phyloP scores from a whole-genome alignment of 2,888 invertebrate species.

The Apamea monoglypha region DNA sequence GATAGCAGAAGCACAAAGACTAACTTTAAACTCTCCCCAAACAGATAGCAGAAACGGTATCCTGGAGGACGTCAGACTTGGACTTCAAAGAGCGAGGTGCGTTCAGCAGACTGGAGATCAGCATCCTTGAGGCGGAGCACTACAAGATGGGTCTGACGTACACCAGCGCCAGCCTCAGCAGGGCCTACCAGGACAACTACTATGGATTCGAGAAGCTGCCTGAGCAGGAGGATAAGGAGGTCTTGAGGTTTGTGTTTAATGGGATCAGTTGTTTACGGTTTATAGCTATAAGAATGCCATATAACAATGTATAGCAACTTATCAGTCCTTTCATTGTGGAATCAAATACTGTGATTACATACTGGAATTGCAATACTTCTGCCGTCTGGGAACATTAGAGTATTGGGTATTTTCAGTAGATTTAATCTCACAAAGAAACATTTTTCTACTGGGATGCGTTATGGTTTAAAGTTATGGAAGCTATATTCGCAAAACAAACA shows the following conservation, averaged over 20 bases:
- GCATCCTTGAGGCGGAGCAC: constrained; percentile 81
- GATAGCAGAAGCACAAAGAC: constrained; percentile 81
- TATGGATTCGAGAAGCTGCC: constrained; percentile 75
- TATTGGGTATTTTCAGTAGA: not conserved
- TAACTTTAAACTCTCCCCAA: not conserved
- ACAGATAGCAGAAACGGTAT: constrained; percentile 86
- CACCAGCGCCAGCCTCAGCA: constrained; percentile 80
- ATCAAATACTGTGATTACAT: not conserved
- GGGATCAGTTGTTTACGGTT: not conserved
- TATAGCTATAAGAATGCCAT: not conserved
- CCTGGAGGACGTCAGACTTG: constrained; percentile 78
- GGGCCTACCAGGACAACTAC: constrained; percentile 78
- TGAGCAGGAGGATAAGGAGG: constrained; percentile 78
- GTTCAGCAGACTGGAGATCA: constrained; percentile 84
- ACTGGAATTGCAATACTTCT: not conserved
- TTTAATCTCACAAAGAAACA: not conserved
- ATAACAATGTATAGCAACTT: not conserved
- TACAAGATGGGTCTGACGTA: constrained; percentile 83
- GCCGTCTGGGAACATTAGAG: not conserved
- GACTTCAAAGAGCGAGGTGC: constrained; percentile 86
- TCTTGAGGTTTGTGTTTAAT: constrained; percentile 68
- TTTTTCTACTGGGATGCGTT: not conserved
- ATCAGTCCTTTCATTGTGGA: not conserved
- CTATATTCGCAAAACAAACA: not conserved
- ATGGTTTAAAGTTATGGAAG: not conserved